A percentile compares a stretch with the other conserved stretches of the same genome.
Conservation (phyloP, 2,797 vertebrate species). For the Labeo calbasu region DNA sequence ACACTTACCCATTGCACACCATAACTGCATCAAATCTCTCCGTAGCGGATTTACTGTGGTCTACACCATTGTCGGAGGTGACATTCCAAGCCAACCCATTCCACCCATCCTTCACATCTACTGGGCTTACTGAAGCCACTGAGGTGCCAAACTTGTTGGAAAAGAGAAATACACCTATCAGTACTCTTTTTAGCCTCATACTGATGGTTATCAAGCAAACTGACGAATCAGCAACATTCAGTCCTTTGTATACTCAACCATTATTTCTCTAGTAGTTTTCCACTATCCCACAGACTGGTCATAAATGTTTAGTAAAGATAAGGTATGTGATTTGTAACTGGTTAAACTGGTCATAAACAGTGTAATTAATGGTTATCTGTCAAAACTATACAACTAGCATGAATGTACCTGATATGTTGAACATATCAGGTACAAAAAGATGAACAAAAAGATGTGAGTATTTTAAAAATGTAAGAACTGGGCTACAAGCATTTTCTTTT, state of each 20-base stretch:
- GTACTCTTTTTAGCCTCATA: neutral
- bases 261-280: constrained; percentile 18
- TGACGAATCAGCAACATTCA: constrained; percentile 8
- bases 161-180: constrained; percentile 5
- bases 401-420: neutral
- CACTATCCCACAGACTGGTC: neutral
- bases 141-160: constrained; percentile 64
- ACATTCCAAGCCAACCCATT: constrained; percentile 67
- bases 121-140: constrained; percentile 67
- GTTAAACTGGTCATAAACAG: neutral
- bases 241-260: neutral
- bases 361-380: neutral
- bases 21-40: constrained; percentile 73
- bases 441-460: neutral
- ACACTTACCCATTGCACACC: constrained; percentile 75
- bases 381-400: neutral
- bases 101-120: constrained; percentile 52
- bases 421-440: too few species aligned
- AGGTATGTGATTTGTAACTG: neutral
- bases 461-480: neutral
- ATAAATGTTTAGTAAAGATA: constrained; percentile 25
- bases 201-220: constrained; percentile 10
- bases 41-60: constrained; percentile 43
- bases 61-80: constrained; percentile 50
- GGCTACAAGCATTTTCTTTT: neutral